Evolutionary conservation across 2,888 invertebrate species (phyloP), one percentile per base, ranked within the genome.

Genomic region (Drosophila koepferae): DNA sequence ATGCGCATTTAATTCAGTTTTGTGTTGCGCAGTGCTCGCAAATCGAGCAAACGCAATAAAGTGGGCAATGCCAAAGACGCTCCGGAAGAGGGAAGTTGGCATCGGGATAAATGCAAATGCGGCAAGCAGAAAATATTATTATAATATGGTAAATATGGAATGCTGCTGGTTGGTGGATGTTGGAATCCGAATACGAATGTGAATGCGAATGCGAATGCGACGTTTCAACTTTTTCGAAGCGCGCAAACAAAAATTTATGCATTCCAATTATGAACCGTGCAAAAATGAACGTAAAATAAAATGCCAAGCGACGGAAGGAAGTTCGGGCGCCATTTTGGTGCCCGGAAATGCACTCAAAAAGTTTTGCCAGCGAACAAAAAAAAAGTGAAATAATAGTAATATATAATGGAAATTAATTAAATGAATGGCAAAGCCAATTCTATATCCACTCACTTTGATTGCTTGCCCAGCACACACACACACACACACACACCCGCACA

Each of bases 1-100:
- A 86, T 84, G 89, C 87, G 85, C 89, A 81, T 89, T 86, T 86
- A 89, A 86, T 87, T 84, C 77, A 80, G 71, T 55, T 75, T 66
- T 79, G 43, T 72, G 78, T 63, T 63, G 61, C 51, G 61, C 48
- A 43, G 51, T 46, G 58, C 58, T 71, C 77, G 67, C 89, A 88
- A 88, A 84, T 88, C 89, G 81, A 78, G 86, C 75, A 46, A 60
- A 63, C 63, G 72, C 74, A 69, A 76, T 81, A 72, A 71, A 60
- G 48, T 68, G 58, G 46, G 60, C 54, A 40, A n/a, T 10, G 38
- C 38, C 51, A 51, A 20, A 41, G 43, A 34, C 40, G 54, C 48
- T 5, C 44, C 46, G 53, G 54, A 48, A 54, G 67, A 60, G 58
- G 56, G 54, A 40, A 60, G 34, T 41, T 64, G 72, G 63, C 59